Evolutionary conservation across 2,888 invertebrate genomes (phyloP), one percentile per base, ranked within the genome.

Genomic region (Dendrolimus houi): DNA sequence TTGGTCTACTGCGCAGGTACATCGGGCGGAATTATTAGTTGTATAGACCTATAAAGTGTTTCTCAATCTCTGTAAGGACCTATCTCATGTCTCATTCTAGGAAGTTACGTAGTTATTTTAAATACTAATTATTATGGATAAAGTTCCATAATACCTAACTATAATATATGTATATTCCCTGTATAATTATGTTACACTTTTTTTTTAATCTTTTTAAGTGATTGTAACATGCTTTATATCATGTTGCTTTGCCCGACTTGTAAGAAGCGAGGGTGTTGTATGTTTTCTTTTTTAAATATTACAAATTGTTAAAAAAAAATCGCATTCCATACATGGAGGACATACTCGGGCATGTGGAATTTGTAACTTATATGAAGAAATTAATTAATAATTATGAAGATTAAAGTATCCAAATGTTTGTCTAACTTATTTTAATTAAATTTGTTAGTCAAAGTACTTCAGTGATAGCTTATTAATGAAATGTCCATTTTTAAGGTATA

Each of bases 301-400:
- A 62, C 59, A 55, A 55, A 10, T 52, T 57, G 57, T 65, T 69
- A 69, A 64, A 14, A 65, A 66, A 66, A 29, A 29, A 72, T 74
- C 77, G 81, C 81, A 81, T 82, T 82, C 82, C 82, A 81, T 70
- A 71, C 72, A 74, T 71, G 71, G 73, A 73, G 68, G 61, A 58
- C 57, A 56, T 59, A 60, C 58, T 64, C 54, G 62, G 62, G 66
- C 63, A 61, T 65, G 66, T 63, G 66, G 66, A 63, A 64, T 65
- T 69, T 60, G 57, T 66, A 62, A 61, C 58, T 61, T 63, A 52
- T 54, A 54, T 29, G 17, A 54, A 57, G 52, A 58, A 56, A 58
- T 57, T 67, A 58, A 62, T 63, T 64, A 60, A 56, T 58, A 60
- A 62, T 60, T 14, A 60, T 59, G 58, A 61, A 62, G 58, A 56